These are phyloP conservation scores for Calliphora vicina DNA, from an alignment of 1,140 invertebrate genomes.

Conservation along the genomic window DNA sequence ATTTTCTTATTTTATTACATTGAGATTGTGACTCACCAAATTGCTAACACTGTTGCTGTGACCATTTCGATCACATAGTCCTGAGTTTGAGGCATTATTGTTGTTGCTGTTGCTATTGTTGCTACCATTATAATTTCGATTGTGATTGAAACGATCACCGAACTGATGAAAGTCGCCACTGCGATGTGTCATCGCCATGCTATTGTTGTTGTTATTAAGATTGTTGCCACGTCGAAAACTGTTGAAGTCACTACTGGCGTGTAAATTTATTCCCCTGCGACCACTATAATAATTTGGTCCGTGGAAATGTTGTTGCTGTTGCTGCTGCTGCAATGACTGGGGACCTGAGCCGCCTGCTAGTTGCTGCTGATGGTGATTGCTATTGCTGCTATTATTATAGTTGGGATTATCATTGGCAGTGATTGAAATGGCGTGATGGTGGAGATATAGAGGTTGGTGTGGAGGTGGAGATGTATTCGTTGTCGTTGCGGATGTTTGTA, in stretches of 20 bases:
- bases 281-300: slow-evolving; percentile 44
- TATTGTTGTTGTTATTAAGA: slow-evolving; percentile 50
- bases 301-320: slow-evolving; percentile 37
- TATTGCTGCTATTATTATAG: slow-evolving; percentile 34
- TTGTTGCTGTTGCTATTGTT: slow-evolving; percentile 33
- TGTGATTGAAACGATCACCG: slow-evolving; percentile 42
- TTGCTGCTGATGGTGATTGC: slow-evolving; percentile 43
- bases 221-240: slow-evolving; percentile 41
- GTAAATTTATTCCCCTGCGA: slow-evolving; percentile 19
- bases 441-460: background rate
- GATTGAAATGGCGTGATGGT: background rate
- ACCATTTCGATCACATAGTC: slow-evolving; percentile 42
- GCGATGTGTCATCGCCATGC: slow-evolving; percentile 22
- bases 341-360: slow-evolving; percentile 29
- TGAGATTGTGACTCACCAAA: slow-evolving; percentile 42
- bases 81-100: slow-evolving; percentile 41
- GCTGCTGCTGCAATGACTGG: slow-evolving; percentile 28
- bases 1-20: too few species aligned
- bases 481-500: background rate
- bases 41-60: slow-evolving; percentile 33
- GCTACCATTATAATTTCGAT: slow-evolving; percentile 29
- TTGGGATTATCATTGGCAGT: slow-evolving; percentile 8
- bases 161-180: slow-evolving; percentile 36
- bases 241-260: slow-evolving; percentile 38
- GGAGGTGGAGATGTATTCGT: background rate